These are phyloP conservation scores for Hestina assimilis DNA, from an alignment of 1,140 invertebrate genomes.

Conservation along the genomic window DNA sequence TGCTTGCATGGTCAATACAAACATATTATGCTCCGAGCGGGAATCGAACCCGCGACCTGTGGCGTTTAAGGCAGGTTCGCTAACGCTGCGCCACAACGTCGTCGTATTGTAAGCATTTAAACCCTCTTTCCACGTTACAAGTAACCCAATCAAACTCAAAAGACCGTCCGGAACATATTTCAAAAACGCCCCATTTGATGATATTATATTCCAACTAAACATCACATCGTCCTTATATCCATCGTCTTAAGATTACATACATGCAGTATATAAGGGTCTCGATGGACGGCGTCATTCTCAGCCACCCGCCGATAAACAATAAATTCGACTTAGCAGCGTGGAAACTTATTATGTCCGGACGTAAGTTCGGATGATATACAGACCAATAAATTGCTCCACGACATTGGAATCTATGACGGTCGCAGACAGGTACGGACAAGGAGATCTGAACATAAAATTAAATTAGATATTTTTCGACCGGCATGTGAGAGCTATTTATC, in stretches of 20 bases:
- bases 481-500: slow-evolving; percentile 40
- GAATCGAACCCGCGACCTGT: too few relatives aligned
- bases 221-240: neutral
- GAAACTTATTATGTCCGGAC: slow-evolving; percentile 58
- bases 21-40: too few relatives aligned
- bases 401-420: slow-evolving; percentile 56
- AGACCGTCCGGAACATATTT: slow-evolving; percentile 1
- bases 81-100: too few relatives aligned
- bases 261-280: slow-evolving; percentile 6
- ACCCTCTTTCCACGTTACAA: too few relatives aligned
- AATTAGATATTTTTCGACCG: slow-evolving; percentile 52
- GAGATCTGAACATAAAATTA: slow-evolving; percentile 48
- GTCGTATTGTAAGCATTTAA: too few relatives aligned
- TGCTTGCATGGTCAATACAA: too few relatives aligned
- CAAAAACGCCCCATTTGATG: neutral
- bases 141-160: too few relatives aligned
- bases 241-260: slow-evolving; percentile 1
- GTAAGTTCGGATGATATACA: slow-evolving; percentile 59
- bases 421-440: slow-evolving; percentile 44
- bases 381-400: slow-evolving; percentile 48
- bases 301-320: slow-evolving; percentile 49
- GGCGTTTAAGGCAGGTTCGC: too few relatives aligned
- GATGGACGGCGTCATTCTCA: slow-evolving; percentile 26
- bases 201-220: neutral
- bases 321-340: slow-evolving; percentile 58